Evolutionary conservation across 2,113 vertebrate species (phyloP), one percentile per base, ranked within the genome.

Genomic region (Motacilla alba): DNA sequence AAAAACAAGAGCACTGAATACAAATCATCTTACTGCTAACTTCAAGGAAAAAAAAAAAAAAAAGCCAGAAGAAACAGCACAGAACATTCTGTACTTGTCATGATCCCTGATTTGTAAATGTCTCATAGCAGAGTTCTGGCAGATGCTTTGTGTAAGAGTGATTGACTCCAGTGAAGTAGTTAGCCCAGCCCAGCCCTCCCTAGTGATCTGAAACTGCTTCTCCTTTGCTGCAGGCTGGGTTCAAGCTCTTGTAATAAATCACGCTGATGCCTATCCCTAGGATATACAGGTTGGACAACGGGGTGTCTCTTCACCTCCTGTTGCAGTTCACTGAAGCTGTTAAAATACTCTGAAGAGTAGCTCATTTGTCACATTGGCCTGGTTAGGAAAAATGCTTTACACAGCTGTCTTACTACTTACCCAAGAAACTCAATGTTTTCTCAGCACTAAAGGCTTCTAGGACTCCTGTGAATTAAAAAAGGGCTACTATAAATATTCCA

Each of bases 101-200:
- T 73, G 67, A 90, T 90, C 82, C 5, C 6, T 4, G 19, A 69
- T 91, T 89, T 92, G 82, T 89, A 82, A 95, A 78, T 90, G 87
- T 94, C 91, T 96, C 1, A 0, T 85, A 74, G 41, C 79, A 83
- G 66, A 87, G 85, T 86, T 78, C 50, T 94, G 94, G 74, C 93
- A 97, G 85, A 96, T 80, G 85, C 91, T 97, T 96, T 93, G 67
- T 90, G 82, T 86, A 88, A 95, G 67, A 95, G 46, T 77, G 90
- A 95, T 90, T 27, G 37, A 90, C 92, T 94, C 44, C 35, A 52
- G 43, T 12, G 6, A 88, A 93, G 77, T 92, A 88, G 74, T 91
- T 73, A 90, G 5, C 68, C 58, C 50, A 93, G 60, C 55, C 55
- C 73, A 89, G 37, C 59, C 87, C 82, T 95, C 87, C 78, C 70